phyloP scores from a whole-genome alignment of 2,797 vertebrate species.

The Acanthornis magna region DNA sequence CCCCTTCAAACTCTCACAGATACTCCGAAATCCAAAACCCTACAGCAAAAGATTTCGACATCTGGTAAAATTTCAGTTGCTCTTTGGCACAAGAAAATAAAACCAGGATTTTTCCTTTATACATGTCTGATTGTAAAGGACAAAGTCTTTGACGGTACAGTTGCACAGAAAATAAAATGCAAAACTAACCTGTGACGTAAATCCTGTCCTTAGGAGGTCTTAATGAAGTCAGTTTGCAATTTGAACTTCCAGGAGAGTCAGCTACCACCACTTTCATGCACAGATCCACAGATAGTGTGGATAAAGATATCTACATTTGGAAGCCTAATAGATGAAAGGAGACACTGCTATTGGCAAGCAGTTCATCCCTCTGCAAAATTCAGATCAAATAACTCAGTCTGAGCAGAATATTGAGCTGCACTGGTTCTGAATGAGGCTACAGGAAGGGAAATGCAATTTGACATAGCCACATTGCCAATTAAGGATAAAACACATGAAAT shows the following conservation, averaged over 20 bases:
- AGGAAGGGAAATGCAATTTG: slow-evolving; percentile 35
- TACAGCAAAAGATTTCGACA: not conserved
- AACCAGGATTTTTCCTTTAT: not conserved
- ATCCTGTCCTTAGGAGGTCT: not conserved
- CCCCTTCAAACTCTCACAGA: not conserved
- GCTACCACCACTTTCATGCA: not conserved
- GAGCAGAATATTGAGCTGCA: slow-evolving; percentile 27
- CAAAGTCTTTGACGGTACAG: not conserved
- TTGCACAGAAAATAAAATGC: slow-evolving; percentile 14
- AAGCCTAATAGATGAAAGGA: slow-evolving; percentile 11
- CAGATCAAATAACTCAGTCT: slow-evolving; percentile 47
- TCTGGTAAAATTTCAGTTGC: not conserved
- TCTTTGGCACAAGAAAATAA: not conserved
- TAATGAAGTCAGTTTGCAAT: not conserved
- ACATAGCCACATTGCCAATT: slow-evolving; percentile 52
- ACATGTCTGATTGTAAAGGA: not conserved
- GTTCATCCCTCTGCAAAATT: slow-evolving; percentile 54
- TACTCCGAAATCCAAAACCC: not conserved
- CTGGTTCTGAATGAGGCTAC: slow-evolving; percentile 7
- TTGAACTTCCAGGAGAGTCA: not conserved
- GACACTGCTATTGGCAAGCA: slow-evolving; percentile 28
- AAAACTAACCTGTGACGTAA: not conserved
- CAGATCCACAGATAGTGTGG: not conserved
- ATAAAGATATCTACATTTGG: not conserved
- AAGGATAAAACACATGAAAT: slow-evolving; percentile 44